Base-by-base conservation (phyloP, 2,113 vertebrate genomes). In the Nothoprocta perdicaria region DNA sequence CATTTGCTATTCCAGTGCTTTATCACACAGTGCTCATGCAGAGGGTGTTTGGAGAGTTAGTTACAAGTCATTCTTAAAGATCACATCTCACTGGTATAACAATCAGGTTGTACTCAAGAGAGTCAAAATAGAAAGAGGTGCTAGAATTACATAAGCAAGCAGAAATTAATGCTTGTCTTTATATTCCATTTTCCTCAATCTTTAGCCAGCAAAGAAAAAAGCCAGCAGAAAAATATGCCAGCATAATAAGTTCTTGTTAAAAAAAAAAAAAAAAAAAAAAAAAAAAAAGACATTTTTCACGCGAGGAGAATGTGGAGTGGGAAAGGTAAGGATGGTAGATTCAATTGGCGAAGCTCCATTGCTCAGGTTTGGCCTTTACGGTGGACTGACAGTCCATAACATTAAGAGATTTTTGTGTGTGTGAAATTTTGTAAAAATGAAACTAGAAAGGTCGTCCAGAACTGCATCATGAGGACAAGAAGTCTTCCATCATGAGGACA, bases 51-150 rank as follows among this genome's bases (percentile, higher is more conserved):
- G 57, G 29, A 82, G 55, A 89, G 10, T 31, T 5, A 1, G 31
- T 80, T 80, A 75, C 76, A 92, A 85, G 85, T 85, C 43, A 50
- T 80, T 77, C 84, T 33, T 77, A 19, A 89, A 90, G 88, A 63
- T 71, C 45, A 10, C 18, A 35, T 89, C 68, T 93, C 57, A 17
- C 43, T 75, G 31, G 17, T 65, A 31, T 45, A 83, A 75, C 43
- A 22, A 50, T 74, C 76, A 18, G 16, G 69, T 89, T 80, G 65
- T 68, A 40, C 81, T 87, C 52, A 57, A 40, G 46, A 89, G 72
- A 85, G n/a, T 74, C 72, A 85, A 88, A 93, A 86, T 26, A 89
- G 79, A 78, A 74, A 78, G 13, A 72, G 31, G 29, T 43, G 21
- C 14, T 61, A 40, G 41, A 93, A 87, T 72, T 69, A 50, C 4